A percentile compares a stretch with the other conserved stretches of the same genome.
These are phyloP conservation scores for Zophobas atratus DNA, from an alignment of 1,140 invertebrate genomes.

Conservation along the genomic window DNA sequence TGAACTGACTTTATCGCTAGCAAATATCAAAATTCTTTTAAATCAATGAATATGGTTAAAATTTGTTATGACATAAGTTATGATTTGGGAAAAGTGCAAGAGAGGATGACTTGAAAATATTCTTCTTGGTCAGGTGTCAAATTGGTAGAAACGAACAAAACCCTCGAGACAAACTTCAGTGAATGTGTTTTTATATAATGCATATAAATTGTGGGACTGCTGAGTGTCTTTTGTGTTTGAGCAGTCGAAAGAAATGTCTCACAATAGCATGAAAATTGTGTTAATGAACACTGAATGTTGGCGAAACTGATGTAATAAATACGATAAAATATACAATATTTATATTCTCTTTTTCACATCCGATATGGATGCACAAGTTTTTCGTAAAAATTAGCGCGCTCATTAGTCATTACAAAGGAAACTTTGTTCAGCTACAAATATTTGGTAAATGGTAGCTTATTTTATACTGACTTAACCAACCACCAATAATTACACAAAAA, in stretches of 20 bases:
- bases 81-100: conserved; percentile 30
- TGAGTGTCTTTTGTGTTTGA: conserved; percentile 21
- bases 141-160: conserved; percentile 40
- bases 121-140: conserved; percentile 36
- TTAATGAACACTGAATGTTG: conserved; percentile 12
- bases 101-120: conserved; percentile 38
- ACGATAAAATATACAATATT: neutral
- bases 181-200: conserved; percentile 36
- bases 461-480: no score
- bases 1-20: conserved; percentile 30
- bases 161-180: conserved; percentile 32
- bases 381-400: no score
- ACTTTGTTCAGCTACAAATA: no score
- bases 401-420: no score
- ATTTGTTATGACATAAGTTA: conserved; percentile 40
- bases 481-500: no score
- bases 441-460: no score
- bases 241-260: conserved; percentile 11
- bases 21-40: conserved; percentile 39
- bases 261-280: conserved; percentile 33
- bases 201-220: conserved; percentile 21
- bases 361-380: no score
- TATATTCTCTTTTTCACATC: no score
- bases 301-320: conserved; percentile 7
- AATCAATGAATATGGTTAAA: conserved; percentile 38